Base-by-base conservation (phyloP, 2,113 vertebrate species). In the Symphodus melops region DNA sequence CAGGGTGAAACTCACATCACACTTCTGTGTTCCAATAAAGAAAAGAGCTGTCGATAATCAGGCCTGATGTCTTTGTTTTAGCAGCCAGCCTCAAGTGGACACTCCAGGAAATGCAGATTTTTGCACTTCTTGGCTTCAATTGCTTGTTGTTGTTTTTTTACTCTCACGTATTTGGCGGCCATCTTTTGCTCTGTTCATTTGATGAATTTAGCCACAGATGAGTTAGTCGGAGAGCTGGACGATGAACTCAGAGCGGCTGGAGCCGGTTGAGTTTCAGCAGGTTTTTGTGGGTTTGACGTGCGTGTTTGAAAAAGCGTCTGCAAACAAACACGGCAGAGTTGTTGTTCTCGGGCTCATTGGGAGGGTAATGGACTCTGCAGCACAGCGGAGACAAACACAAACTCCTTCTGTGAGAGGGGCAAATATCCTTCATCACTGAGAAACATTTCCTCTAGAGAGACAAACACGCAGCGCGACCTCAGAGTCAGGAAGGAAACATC, bases 311-410 rank as follows among this genome's bases (percentile, higher is more conserved):
- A 41, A 39, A 12, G 25, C 33, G 44, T 72, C 46, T 48, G 48
- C 46, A 60, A 72, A 72, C 61, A 65, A 70, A 66, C 37, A 33
- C 55, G 60, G 54, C 4, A 10, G 44, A 66, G 20, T 17, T 67
- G 25, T 59, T 70, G 25, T 59, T 70, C 46, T 17, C 23, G 37
- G 61, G 41, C 48, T 55, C 28, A 25, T 72, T 72, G 68, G 41
- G 41, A 55, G 55, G 25, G 11, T 55, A 61, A 41, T 68, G 54
- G 17, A 20, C 63, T 68, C 39, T 19, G 20, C 23, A 54, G 39
- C 46, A 55, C 37, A 72, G 61, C 16, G 42, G 42, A 65, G 61
- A 25, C 37, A 60, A 68, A 57, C 53, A 46, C 5, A 13, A 17
- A 12, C 58, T 17, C 41, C 53, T 57, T 25, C 53, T 57, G 19